Percentiles rank a stretch among this genome's conserved stretches.
These are phyloP conservation scores for Poeciliopsis occidentalis DNA, from an alignment of 2,113 vertebrate genomes.

Conservation along the genomic window DNA sequence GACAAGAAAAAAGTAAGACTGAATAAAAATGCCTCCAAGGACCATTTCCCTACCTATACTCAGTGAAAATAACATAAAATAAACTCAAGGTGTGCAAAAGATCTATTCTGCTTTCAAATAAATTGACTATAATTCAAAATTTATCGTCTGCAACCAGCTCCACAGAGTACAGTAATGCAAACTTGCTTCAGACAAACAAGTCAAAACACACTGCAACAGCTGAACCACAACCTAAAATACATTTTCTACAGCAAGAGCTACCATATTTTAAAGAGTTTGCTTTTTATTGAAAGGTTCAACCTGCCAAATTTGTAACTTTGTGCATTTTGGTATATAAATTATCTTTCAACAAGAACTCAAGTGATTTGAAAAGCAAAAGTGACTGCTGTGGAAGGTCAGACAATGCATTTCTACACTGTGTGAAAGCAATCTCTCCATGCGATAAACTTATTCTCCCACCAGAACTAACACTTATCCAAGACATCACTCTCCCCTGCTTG, in stretches of 20 bases:
- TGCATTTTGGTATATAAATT: too few relatives aligned
- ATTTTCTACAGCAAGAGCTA: neutral
- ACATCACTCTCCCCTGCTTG: slow-evolving; percentile 23
- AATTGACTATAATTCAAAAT: neutral
- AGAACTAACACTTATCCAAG: neutral
- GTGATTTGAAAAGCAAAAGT: neutral
- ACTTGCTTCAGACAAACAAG: slow-evolving; percentile 22
- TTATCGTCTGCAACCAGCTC: neutral
- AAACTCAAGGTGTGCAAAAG: neutral
- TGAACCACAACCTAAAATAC: neutral
- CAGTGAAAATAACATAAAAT: neutral
- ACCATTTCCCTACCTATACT: neutral
- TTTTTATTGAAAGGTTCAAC: too few relatives aligned
- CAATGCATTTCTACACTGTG: neutral
- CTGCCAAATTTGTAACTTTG: too few relatives aligned
- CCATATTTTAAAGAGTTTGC: neutral
- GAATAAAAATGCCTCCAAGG: neutral
- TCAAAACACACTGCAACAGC: slow-evolving; percentile 24
- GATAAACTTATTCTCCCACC: neutral
- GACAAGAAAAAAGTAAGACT: neutral
- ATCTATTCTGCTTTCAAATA: neutral
- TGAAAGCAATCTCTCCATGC: neutral
- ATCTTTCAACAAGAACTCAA: neutral
- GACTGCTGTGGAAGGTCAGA: neutral
- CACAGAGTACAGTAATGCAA: slow-evolving; percentile 22